Evolutionary conservation across 2,888 invertebrate species (phyloP).

Genomic region (Nemotelus pantherinus): DNA sequence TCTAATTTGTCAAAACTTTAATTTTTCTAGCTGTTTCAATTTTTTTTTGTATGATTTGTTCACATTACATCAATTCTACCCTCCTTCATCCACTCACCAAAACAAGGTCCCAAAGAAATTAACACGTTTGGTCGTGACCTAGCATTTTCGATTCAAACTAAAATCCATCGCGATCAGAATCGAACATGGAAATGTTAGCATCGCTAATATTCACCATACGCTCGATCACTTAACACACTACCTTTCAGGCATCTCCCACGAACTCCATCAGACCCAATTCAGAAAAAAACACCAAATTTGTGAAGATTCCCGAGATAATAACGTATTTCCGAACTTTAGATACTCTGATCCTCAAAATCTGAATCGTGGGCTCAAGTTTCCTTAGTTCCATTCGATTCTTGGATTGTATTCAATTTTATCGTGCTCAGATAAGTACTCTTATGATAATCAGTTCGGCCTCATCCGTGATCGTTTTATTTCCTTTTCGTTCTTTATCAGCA

Average conservation of each 20-base stretch:
- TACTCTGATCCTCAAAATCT: neutral
- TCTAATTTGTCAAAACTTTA: too few relatives aligned
- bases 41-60: too few relatives aligned
- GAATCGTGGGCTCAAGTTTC: conserved; percentile 43
- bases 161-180: conserved; percentile 33
- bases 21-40: too few relatives aligned
- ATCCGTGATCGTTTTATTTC: conserved; percentile 10
- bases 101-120: conserved; percentile 15
- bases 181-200: conserved; percentile 1
- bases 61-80: too few relatives aligned
- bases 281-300: too few relatives aligned
- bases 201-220: conserved; percentile 4
- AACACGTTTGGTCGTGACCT: conserved; percentile 25
- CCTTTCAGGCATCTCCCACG: too few relatives aligned
- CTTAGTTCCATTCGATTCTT: conserved; percentile 9
- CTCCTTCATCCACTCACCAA: neutral
- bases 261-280: too few relatives aligned
- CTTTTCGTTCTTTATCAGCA: neutral
- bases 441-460: conserved; percentile 22
- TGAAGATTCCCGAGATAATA: too few relatives aligned
- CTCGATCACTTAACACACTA: conserved; percentile 30
- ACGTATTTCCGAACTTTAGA: too few relatives aligned
- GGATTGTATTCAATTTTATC: conserved; percentile 20
- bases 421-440: conserved; percentile 25
- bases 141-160: neutral